Base-by-base conservation (phyloP, 2,113 vertebrate species). In the Clarias gariepinus region DNA sequence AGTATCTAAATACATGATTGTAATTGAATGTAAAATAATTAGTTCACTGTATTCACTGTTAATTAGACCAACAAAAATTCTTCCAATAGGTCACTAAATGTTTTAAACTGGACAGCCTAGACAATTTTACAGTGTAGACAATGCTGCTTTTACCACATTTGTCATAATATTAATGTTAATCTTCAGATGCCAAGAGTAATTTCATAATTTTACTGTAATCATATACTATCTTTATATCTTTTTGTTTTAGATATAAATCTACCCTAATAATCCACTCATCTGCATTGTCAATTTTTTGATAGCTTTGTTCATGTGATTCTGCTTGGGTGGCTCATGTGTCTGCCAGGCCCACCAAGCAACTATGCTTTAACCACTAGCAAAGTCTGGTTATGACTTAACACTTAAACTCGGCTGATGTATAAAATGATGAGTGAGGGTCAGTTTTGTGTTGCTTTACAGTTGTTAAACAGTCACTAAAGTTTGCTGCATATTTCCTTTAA, bases 261-360 rank as follows among this genome's bases (percentile, higher is more conserved):
- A 74, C 47, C 47, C 21, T 47, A 23, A 25, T 47, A 74, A 63
- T 36, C 21, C 15, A 47, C n/a, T 41, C 1, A 41, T 58, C 7
- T 25, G 33, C 19, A 41, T 61, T 74, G 71, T 74, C 11, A 25
- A n/a, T 9, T 33, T 57, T 41, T 36, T 61, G 57, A 41, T 61
- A 41, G 10, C 3, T 61, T 60, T 11, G 12, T 23, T 11, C 36
- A 64, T 15, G 1, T 81, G 53, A 68, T 23, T 85, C 89, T 91
- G 91, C 92, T 90, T 92, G 93, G 91, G 92, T 93, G 93, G 91
- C 88, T 95, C 85, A 55, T 89, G 87, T 90, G 86, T 93, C 91
- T 91, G 88, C 90, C 87, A 89, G 86, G 90, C 90, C 89, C 90
- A 86, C 82, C 61, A 15, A 80, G 53, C 10, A 77, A 53, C 82